Base-by-base conservation (phyloP, 2,797 vertebrate species). In the Acanthurus lineatus region DNA sequence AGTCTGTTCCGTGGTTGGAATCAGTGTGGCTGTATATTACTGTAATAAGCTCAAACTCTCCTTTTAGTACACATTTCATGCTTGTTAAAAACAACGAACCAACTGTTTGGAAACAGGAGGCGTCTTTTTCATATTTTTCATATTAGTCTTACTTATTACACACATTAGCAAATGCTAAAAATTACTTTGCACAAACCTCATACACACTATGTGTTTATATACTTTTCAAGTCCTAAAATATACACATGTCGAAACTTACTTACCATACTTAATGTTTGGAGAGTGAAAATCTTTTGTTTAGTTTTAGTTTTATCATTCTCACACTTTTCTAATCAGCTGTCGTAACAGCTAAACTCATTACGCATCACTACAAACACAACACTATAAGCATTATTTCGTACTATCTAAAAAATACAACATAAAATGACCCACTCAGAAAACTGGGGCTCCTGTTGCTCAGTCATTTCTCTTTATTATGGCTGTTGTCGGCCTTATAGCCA, bases 81-180 rank as follows among this genome's bases (percentile, higher is more conserved):
- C 15, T 19, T 51, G 14, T 22, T 15, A 61, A 12, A 14, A 61
- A 9, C 20, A 22, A 17, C 9, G 2, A 51, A 15, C 15, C 3
- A 6, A 5, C 12, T 9, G 6, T 15, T 35, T 32, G 28, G 38
- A 74, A 44, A 56, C 58, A 56, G 64, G 73, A 86, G 73, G 86
- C 79, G 59, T 68, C 44, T 61, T 81, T 78, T 75, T 79, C 83
- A 84, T 77, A 69, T 61, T 81, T 78, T 75, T 79, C 83, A 84
- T 77, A 69, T 89, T 86, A 87, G 86, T 19, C 76, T 44, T 45
- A 69, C 81, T 88, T 70, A 78, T 88, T 70, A 79, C 49, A 38
- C 56, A 40, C 74, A 84, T 90, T 88, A 92, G 47, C 80, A 88
- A 83, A 56, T 40, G 77, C 75, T 76, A 0, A 28, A 69, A 20